Evolutionary conservation across 2,888 invertebrate species (phyloP).

Genomic region (Drosophila merina): DNA sequence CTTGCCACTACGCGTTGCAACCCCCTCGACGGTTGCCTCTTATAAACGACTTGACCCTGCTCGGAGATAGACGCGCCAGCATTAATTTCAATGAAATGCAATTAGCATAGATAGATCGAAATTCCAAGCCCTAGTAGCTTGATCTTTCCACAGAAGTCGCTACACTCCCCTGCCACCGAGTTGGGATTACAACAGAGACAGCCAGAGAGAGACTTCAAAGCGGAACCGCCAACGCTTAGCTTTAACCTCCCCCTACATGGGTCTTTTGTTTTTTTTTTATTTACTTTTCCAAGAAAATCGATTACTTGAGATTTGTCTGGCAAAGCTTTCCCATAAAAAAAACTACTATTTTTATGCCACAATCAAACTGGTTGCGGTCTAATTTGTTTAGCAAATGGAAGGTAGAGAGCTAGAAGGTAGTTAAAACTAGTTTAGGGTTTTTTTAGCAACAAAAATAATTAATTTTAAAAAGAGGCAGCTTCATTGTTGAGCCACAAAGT

Average conservation of each 20-base stretch:
- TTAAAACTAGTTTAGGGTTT: background rate
- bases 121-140: constrained; percentile 20
- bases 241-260: background rate
- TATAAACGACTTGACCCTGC: constrained; percentile 40
- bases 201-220: constrained; percentile 25
- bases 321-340: no score
- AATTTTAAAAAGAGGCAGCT: constrained; percentile 10
- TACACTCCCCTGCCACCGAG: no score
- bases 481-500: no score
- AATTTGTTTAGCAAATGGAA: background rate
- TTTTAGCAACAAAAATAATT: constrained; percentile 33
- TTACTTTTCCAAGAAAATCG: constrained; percentile 33
- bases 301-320: constrained; percentile 3
- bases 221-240: constrained; percentile 1
- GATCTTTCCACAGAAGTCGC: background rate
- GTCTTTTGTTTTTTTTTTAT: constrained; percentile 12
- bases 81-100: constrained; percentile 46
- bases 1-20: constrained; percentile 22
- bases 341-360: background rate
- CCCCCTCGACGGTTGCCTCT: background rate
- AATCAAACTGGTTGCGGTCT: background rate
- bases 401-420: background rate
- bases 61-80: constrained; percentile 23
- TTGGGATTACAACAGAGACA: constrained; percentile 46
- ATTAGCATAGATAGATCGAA: constrained; percentile 42